These are phyloP conservation scores for Malthinus flaveolus DNA, from an alignment of 2,888 invertebrate species.

Conservation along the genomic window DNA sequence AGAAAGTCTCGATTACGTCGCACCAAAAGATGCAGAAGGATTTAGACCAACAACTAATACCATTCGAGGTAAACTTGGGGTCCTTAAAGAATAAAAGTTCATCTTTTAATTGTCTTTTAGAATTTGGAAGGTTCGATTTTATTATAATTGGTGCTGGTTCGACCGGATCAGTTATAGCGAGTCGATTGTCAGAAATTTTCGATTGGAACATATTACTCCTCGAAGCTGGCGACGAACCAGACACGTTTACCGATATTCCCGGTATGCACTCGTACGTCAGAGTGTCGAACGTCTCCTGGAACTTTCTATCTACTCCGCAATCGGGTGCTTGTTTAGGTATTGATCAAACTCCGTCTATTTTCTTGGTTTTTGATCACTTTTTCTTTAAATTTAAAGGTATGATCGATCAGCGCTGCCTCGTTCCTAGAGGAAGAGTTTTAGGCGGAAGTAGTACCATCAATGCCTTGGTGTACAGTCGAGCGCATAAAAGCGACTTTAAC, in stretches of 20 bases:
- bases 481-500: constrained; percentile 33
- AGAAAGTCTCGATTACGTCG: neutral
- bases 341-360: neutral
- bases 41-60: neutral
- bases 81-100: too few relatives aligned
- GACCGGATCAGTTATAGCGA: too few relatives aligned
- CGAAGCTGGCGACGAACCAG: constrained; percentile 12
- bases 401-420: constrained; percentile 25
- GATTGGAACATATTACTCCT: neutral
- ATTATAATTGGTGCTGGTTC: constrained; percentile 23
- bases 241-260: constrained; percentile 22
- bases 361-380: neutral
- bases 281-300: neutral
- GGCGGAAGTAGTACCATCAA: constrained; percentile 36
- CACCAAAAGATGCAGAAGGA: neutral
- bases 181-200: neutral
- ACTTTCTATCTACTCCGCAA: neutral
- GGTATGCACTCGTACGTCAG: constrained; percentile 12
- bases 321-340: neutral
- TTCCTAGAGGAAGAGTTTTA: constrained; percentile 33
- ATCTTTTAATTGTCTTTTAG: constrained; percentile 11
- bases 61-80: too few relatives aligned
- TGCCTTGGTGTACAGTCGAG: constrained; percentile 33
- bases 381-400: constrained; percentile 27
- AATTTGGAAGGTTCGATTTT: constrained; percentile 22